phyloP scores from a whole-genome alignment of 1,140 invertebrate genomes.

The Trachymyrmex cornetzi region DNA sequence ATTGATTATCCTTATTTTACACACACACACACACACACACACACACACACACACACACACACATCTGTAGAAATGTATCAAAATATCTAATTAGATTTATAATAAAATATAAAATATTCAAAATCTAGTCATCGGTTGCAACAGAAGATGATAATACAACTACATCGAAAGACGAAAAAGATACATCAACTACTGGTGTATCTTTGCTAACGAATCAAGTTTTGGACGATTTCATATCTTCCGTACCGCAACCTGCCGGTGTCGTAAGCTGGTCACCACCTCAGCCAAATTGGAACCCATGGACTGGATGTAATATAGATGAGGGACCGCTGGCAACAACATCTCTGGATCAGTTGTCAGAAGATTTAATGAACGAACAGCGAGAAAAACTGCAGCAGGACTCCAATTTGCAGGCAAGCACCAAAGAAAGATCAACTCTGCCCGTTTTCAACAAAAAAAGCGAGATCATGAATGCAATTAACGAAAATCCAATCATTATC shows the following conservation, averaged over 20 bases:
- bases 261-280: slow-evolving; percentile 98
- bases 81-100: slow-evolving; percentile 12
- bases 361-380: slow-evolving; percentile 90
- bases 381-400: slow-evolving; percentile 90
- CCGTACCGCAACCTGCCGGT: slow-evolving; percentile 88
- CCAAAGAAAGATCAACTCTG: slow-evolving; percentile 90
- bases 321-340: slow-evolving; percentile 94
- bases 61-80: not conserved
- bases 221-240: slow-evolving; percentile 89
- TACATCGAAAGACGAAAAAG: not conserved
- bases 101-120: slow-evolving; percentile 21
- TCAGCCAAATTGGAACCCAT: slow-evolving; percentile 98
- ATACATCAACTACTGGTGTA: slow-evolving; percentile 69
- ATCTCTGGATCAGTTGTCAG: slow-evolving; percentile 93
- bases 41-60: no score
- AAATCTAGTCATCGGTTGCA: not conserved
- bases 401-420: slow-evolving; percentile 88
- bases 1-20: not conserved
- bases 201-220: slow-evolving; percentile 88
- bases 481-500: slow-evolving; percentile 95
- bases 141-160: not conserved
- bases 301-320: slow-evolving; percentile 97
- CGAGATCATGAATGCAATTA: slow-evolving; percentile 94
- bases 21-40: no score
- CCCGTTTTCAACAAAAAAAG: slow-evolving; percentile 92